Evolutionary conservation across 2,888 invertebrate species (phyloP), one percentile per base, ranked within the genome.

Genomic region (Pogonocherus hispidulus): DNA sequence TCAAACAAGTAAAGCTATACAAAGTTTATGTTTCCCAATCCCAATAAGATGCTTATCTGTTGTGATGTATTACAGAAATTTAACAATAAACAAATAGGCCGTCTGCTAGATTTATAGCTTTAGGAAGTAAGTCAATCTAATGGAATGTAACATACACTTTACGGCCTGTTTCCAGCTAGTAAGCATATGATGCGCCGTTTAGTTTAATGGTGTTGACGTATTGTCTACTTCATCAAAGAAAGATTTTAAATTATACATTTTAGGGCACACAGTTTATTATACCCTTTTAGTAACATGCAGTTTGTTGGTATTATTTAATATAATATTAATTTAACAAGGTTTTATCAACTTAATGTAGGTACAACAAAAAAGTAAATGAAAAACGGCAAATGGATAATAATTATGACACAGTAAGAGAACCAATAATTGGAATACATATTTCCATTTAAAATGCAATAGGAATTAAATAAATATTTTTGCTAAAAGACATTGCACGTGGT

Each of bases 51-150:
- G 32, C 32, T 32, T 32, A 32, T 32, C 32, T 32, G 32, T 32
- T 32, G 32, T 32, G 5, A 32, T 32, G 32, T 11, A 32, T 32
- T 32, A n/a, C 32, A 32, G 32, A 11, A 32, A 41, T 41, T n/a
- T 14, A 41, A 41, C 41, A 41, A 41, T 41, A 41, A 41, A 41
- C n/a, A 41, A 14, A 16, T 16, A 41, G 16, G n/a, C 41, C 16
- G 27, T 27, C 32, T 11, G 41, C 41, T 41, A 14, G 5, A 41
- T 41, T 41, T 41, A 41, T 41, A n/a, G 16, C 14, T 41, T 16
- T 16, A 41, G 41, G 41, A 41, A 41, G 41, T 41, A 9, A 41
- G 41, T 41, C 41, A 16, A 41, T 41, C 41, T 41, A 41, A 41
- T 41, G 41, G 16, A 41, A 16, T n/a, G 41, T 41, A n/a, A 14